Conservation (phyloP, 2,888 invertebrate genomes). For the Ectemnius lituratus region DNA sequence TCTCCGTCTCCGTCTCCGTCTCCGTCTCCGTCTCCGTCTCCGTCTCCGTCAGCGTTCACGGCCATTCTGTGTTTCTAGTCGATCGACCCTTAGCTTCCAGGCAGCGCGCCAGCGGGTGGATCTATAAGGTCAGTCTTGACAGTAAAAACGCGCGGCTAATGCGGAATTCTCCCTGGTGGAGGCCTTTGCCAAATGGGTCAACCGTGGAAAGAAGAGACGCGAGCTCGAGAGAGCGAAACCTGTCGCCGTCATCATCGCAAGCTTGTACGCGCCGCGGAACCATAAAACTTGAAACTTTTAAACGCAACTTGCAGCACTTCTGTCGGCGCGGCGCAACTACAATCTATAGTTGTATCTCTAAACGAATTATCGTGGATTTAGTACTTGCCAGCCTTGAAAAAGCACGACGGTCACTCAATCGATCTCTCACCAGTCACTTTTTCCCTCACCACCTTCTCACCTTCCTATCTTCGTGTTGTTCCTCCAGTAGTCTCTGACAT, state of each 20-base stretch:
- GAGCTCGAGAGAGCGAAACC: constrained; percentile 29
- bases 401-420: constrained; percentile 58
- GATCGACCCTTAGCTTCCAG: constrained; percentile 68
- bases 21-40: no score
- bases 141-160: constrained; percentile 60
- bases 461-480: background rate
- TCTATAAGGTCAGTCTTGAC: constrained; percentile 72
- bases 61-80: constrained; percentile 74
- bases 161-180: constrained; percentile 53
- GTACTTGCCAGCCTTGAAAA: constrained; percentile 52
- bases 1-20: no score
- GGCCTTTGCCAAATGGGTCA: constrained; percentile 65
- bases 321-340: constrained; percentile 10
- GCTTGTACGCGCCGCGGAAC: constrained; percentile 35
- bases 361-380: constrained; percentile 59
- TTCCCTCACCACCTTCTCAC: background rate
- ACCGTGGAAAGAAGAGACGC: constrained; percentile 26
- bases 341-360: constrained; percentile 38
- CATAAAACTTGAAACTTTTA: constrained; percentile 50
- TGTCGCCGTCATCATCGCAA: constrained; percentile 10
- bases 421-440: constrained; percentile 28
- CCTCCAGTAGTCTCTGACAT: background rate
- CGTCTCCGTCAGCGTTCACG: constrained; percentile 62
- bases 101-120: constrained; percentile 71
- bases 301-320: constrained; percentile 14